Evolutionary conservation across 2,797 vertebrate species (phyloP).

Genomic region (Spatula clypeata): DNA sequence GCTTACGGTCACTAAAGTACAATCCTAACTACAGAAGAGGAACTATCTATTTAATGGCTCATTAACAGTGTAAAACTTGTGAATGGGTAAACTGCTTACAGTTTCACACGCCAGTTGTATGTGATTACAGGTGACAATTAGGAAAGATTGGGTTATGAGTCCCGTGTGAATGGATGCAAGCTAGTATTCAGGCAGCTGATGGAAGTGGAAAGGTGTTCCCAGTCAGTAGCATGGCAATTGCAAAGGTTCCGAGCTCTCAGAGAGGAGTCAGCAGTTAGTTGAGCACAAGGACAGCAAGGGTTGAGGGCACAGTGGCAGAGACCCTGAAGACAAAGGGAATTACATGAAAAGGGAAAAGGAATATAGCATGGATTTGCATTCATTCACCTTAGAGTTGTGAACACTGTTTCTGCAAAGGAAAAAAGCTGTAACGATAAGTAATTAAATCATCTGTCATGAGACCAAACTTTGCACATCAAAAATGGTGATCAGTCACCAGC

Average conservation of each 20-base stretch:
- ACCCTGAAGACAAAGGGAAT: background rate
- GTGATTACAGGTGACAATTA: background rate
- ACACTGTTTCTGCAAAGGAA: background rate
- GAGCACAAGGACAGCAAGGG: background rate
- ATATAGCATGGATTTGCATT: background rate
- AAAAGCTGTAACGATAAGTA: background rate
- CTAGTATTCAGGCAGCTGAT: background rate
- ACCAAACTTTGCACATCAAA: background rate
- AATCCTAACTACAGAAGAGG: background rate
- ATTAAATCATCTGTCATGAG: background rate
- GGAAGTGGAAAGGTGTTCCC: background rate
- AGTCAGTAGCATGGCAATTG: background rate
- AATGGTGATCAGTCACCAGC: background rate
- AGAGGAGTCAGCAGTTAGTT: background rate
- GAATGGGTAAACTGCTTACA: background rate
- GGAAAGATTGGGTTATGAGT: background rate
- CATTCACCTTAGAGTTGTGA: background rate
- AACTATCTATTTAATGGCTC: background rate
- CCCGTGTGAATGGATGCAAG: background rate
- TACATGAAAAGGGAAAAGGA: background rate
- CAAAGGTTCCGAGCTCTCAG: background rate
- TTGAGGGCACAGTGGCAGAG: background rate
- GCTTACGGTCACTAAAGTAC: background rate
- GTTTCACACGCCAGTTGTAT: background rate
- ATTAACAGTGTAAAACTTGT: background rate